Evolutionary conservation across 1,140 invertebrate genomes (phyloP), one percentile per base, ranked within the genome.

Genomic region (Agraylea sexmaculata): DNA sequence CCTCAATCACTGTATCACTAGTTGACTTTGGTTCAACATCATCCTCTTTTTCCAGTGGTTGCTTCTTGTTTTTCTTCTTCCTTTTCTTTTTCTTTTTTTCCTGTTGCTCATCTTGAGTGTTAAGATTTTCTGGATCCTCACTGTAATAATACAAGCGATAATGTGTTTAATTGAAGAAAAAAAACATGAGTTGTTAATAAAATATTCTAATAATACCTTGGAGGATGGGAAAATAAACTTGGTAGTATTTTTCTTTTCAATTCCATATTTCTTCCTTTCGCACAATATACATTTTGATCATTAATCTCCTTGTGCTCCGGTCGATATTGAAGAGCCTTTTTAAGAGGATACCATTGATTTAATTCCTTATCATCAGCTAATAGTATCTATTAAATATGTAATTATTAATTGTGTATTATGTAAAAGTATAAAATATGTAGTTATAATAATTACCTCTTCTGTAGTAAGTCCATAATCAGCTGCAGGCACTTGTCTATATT

Each of bases 311-410:
- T 74, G 37, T 84, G 66, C 8, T 84, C 77, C 0, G 80, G 71
- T 30, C 84, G 72, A 49, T 83, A 75, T 55, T 85, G 78, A n/a
- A 80, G 70, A 7, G 87, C 79, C 64, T 88, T 93, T 60, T 91
- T 94, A 2, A 98, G 59, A 1, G 91, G 87, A 53, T 80, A 88
- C 94, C 94, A 98, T 47, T 77, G 75, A 55, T 98, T 97, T 3
- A 99, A 65, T 64, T 97, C 92, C 53, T 78, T 82, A 55, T 96
- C 91, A 56, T 90, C 81, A 23, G 89, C 87, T 52, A 75, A 63
- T 42, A 98, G 67, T 57, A 99, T 90, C 84, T 91, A 70, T 65
- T 48, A 51, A 46, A 52, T 13, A 33, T 17, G 11, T 21, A 34
- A 23, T n/a, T 8, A 33, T 41, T 29, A 35, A 31, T 6, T 5